Base-by-base conservation (phyloP, 2,888 invertebrate genomes). In the Coremacera marginata region DNA sequence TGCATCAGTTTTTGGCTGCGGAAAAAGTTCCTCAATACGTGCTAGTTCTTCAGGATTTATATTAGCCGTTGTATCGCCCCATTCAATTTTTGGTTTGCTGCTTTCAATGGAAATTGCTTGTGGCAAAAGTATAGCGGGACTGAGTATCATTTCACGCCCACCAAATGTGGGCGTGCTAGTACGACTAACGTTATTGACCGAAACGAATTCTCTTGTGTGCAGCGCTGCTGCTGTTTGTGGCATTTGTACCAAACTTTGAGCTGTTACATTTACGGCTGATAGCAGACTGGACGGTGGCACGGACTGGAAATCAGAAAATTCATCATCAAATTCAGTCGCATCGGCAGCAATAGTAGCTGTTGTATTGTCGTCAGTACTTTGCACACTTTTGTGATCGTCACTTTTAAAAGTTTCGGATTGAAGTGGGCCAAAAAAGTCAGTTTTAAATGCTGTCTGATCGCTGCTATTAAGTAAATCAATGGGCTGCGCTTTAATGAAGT, bases 271-370 rank as follows among this genome's bases (percentile, higher is more conserved):
- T 22, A 14, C 14, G n/a, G 57, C 51, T 51, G 76, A 80, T 14
- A 80, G 76, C 19, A 84, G 82, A 14, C 87, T 84, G 16, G 80
- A 77, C 25, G 85, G 83, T 22, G 87, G 85, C 78, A 88, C 86
- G 37, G 86, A 89, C 83, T 91, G 90, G 83, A 91, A 91, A 70
- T 91, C 90, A 72, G 90, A 88, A 81, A 91, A 91, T 77, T 91
- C 90, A 81, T 90, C 90, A 77, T 90, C 90, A 34, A 87, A 86
- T 27, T 82, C 81, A 8, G 78, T 76, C 0, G 19, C 34, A 19
- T 37, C 57, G 5, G 25, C 7, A n/a, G 27, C 22, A 16, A 5
- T n/a, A 0, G 34, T 3, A n/a, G 65, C 16, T 67, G 9, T 55
- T n/a, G 72, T 76, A 72, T 73, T 77, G 70, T 76, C 76, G 11